phyloP scores from a whole-genome alignment of 1,140 invertebrate genomes.

The Megalonaias nervosa region DNA sequence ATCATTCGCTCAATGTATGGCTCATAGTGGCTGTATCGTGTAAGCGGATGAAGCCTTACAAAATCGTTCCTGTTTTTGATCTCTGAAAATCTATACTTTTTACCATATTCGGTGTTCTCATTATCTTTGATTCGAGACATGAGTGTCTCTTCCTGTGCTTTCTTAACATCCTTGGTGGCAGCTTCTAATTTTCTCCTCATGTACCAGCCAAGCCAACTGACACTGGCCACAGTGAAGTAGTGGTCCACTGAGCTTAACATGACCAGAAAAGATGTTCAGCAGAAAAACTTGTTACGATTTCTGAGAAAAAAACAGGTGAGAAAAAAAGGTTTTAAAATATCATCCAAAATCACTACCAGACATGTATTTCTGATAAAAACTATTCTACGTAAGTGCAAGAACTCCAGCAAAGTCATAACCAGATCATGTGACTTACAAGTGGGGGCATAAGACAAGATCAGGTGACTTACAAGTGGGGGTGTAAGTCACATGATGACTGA shows the following conservation, averaged over 20 bases:
- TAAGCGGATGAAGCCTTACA: slow-evolving; percentile 58
- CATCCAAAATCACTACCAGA: too few species aligned
- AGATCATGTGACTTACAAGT: too few species aligned
- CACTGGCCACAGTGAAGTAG: slow-evolving; percentile 23
- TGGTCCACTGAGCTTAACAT: slow-evolving; percentile 32
- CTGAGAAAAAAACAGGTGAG: too few species aligned
- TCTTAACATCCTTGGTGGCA: slow-evolving; percentile 51
- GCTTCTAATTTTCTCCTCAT: slow-evolving; percentile 27
- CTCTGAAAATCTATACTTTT: slow-evolving; percentile 53
- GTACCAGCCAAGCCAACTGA: slow-evolving; percentile 37
- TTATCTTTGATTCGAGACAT: slow-evolving; percentile 54
- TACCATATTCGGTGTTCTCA: slow-evolving; percentile 62
- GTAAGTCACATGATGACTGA: too few species aligned
- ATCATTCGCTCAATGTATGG: slow-evolving; percentile 63
- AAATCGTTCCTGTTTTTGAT: slow-evolving; percentile 61
- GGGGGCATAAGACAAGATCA: too few species aligned
- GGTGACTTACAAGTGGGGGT: too few species aligned
- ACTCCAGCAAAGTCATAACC: too few species aligned
- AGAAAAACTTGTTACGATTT: too few species aligned
- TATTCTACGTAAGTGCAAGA: too few species aligned
- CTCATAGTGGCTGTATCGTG: slow-evolving; percentile 60
- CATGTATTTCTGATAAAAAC: too few species aligned
- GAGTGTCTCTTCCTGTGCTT: slow-evolving; percentile 55
- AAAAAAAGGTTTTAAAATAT: too few species aligned
- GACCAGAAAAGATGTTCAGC: not conserved